Conservation (phyloP, 2,113 vertebrate species). For the Anolis sagrei region DNA sequence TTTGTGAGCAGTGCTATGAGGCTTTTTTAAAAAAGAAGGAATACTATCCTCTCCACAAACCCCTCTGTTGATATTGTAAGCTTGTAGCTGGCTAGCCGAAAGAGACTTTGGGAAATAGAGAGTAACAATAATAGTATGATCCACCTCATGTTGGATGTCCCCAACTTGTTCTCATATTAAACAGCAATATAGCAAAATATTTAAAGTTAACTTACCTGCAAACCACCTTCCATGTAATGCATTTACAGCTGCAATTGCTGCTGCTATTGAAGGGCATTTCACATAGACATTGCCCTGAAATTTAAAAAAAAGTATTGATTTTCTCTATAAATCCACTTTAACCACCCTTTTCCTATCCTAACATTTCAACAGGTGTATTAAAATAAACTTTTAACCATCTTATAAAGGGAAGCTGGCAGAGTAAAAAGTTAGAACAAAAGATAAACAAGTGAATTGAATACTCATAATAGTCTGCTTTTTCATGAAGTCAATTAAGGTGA, state of each 20-base stretch:
- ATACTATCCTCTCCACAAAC: background rate
- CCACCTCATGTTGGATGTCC: background rate
- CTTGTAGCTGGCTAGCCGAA: background rate
- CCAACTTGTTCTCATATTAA: background rate
- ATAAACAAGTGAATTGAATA: background rate
- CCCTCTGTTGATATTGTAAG: background rate
- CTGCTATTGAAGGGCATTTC: conserved; percentile 95
- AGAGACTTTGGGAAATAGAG: background rate
- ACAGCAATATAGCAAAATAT: accelerated
- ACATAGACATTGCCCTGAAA: conserved; percentile 95
- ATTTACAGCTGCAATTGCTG: conserved; percentile 92
- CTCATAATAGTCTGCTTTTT: background rate
- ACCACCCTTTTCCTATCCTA: accelerated
- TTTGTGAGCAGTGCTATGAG: background rate
- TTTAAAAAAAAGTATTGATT: conserved; percentile 5
- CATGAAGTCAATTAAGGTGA: background rate
- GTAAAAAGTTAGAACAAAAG: background rate
- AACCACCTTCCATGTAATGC: conserved; percentile 95
- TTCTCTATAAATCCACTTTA: accelerated
- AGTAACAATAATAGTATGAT: background rate
- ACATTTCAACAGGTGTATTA: background rate
- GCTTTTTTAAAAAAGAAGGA: background rate
- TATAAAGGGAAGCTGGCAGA: background rate
- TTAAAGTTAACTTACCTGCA: conserved; percentile 81
- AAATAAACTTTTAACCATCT: background rate